Percentiles rank a stretch among this genome's conserved stretches.
Evolutionary conservation across 2,888 invertebrate species (phyloP).

Genomic region (Platypus cylindrus): DNA sequence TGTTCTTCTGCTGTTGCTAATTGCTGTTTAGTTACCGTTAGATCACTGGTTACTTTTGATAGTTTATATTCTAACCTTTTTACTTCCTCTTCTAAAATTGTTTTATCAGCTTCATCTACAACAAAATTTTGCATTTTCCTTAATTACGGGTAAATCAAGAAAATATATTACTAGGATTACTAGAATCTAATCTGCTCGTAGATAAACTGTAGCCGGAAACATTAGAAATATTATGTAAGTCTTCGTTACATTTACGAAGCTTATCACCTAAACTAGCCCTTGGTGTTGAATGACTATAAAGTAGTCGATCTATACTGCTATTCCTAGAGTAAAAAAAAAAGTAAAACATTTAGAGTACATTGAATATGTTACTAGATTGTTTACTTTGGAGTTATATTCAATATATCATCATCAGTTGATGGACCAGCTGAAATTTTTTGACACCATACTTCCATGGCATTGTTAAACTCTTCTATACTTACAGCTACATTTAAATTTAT

Average conservation of each 20-base stretch:
- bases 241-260: slow-evolving; percentile 18
- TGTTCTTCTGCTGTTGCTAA: slow-evolving; percentile 23
- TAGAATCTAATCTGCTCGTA: slow-evolving; percentile 12
- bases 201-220: slow-evolving; percentile 20
- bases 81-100: slow-evolving; percentile 20
- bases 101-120: slow-evolving; percentile 17
- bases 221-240: slow-evolving; percentile 20
- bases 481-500: slow-evolving; percentile 18
- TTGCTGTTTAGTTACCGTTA: slow-evolving; percentile 21
- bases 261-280: slow-evolving; percentile 22
- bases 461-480: slow-evolving; percentile 20
- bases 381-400: slow-evolving; percentile 18
- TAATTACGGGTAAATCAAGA: slow-evolving; percentile 3
- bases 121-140: background rate
- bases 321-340: too few relatives aligned
- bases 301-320: too few relatives aligned
- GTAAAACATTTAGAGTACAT: too few relatives aligned
- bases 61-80: slow-evolving; percentile 23
- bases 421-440: slow-evolving; percentile 18
- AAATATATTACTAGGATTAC: slow-evolving; percentile 7
- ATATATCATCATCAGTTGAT: slow-evolving; percentile 11
- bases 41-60: slow-evolving; percentile 20
- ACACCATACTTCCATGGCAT: slow-evolving; percentile 25
- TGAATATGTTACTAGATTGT: background rate
- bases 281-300: slow-evolving; percentile 23